Conservation (phyloP, 1,140 invertebrate species). For the Rhyacophila brunnea region DNA sequence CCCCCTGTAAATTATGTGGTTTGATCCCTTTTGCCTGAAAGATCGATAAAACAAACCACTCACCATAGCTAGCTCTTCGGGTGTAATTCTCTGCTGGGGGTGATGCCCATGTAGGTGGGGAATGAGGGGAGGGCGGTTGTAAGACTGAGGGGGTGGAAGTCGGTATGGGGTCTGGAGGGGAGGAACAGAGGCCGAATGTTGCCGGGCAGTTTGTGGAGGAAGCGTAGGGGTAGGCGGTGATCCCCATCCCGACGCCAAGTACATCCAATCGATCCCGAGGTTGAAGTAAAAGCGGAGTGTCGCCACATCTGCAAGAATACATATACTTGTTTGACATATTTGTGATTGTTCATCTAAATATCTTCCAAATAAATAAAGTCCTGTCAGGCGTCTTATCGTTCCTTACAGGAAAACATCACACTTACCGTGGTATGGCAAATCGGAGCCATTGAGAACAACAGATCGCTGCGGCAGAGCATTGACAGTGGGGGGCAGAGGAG, state of each 20-base stretch:
- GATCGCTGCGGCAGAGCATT: slow-evolving; percentile 54
- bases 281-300: slow-evolving; percentile 68
- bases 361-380: too few relatives aligned
- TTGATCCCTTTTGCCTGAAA: too few relatives aligned
- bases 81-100: slow-evolving; percentile 7
- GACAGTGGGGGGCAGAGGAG: slow-evolving; percentile 38
- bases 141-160: slow-evolving; percentile 13
- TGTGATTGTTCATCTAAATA: too few relatives aligned
- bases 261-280: slow-evolving; percentile 60
- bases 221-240: background rate
- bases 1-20: too few relatives aligned
- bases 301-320: slow-evolving; percentile 53
- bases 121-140: background rate
- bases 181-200: slow-evolving; percentile 31
- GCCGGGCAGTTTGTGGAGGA: slow-evolving; percentile 33
- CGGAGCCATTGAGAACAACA: slow-evolving; percentile 54
- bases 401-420: too few relatives aligned
- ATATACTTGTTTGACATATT: background rate
- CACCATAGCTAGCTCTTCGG: slow-evolving; percentile 22
- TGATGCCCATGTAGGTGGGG: background rate
- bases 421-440: slow-evolving; percentile 59
- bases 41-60: too few relatives aligned
- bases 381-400: too few relatives aligned
- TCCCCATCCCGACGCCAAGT: slow-evolving; percentile 39
- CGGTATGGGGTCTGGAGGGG: too few relatives aligned